Conservation (phyloP, 2,113 vertebrate genomes). For the Tupaia chinensis region DNA sequence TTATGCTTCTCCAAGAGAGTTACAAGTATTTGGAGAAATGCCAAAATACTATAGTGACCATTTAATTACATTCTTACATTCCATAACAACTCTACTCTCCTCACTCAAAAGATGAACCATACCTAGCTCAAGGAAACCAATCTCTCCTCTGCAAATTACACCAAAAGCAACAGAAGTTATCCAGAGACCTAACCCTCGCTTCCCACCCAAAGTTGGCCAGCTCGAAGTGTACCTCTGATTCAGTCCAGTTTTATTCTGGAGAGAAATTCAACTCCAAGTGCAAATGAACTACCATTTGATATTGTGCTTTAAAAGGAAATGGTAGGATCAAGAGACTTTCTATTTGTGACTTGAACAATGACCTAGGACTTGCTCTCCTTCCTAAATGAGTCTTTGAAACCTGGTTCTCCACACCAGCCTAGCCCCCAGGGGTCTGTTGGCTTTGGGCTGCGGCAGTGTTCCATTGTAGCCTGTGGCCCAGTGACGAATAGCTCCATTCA, state of each 20-base stretch:
- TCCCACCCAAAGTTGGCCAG: not conserved
- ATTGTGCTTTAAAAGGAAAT: constrained; percentile 30
- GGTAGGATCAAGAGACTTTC: constrained; percentile 4
- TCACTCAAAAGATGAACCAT: not conserved
- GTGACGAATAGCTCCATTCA: constrained; percentile 69
- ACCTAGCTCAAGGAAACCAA: not conserved
- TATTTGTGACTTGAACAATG: constrained; percentile 8
- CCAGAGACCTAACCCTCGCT: not conserved
- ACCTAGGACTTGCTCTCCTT: not conserved
- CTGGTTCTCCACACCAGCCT: not conserved
- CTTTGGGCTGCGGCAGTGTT: not conserved
- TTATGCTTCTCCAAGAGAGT: constrained; percentile 63
- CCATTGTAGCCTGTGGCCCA: not conserved
- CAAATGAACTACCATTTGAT: not conserved
- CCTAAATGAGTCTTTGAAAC: constrained; percentile 43
- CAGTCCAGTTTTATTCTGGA: not conserved
- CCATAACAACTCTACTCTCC: not conserved
- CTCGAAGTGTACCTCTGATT: not conserved
- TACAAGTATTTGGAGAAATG: constrained; percentile 54
- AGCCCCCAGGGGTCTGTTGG: not conserved
- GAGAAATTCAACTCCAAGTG: not conserved
- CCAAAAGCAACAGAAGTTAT: not conserved
- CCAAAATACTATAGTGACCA: constrained; percentile 45
- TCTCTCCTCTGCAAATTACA: not conserved
- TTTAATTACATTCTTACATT: constrained; percentile 66